A percentile compares a stretch with the other conserved stretches of the same genome.
These are phyloP conservation scores for Acanthornis magna DNA, from an alignment of 2,797 vertebrate species.

Conservation along the genomic window DNA sequence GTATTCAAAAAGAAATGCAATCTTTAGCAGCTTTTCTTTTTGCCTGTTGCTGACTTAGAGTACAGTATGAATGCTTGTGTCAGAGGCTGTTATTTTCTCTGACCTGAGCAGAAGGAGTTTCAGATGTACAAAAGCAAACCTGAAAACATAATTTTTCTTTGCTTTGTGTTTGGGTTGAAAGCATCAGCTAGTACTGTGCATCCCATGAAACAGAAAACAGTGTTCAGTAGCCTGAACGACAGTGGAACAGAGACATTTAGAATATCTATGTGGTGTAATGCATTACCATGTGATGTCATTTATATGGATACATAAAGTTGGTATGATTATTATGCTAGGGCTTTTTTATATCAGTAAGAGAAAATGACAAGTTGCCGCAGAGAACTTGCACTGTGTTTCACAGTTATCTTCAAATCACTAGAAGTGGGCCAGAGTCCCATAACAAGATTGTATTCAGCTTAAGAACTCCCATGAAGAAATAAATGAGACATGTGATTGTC, in stretches of 20 bases:
- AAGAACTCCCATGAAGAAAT: background rate
- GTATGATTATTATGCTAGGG: rapidly evolving
- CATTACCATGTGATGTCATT: background rate
- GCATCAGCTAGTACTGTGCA: background rate
- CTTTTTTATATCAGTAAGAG: background rate
- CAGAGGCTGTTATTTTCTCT: background rate
- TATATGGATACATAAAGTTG: background rate
- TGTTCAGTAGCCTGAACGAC: background rate
- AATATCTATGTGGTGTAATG: background rate
- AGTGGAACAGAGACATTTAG: background rate
- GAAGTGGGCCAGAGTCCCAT: background rate
- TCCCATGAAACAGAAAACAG: background rate
- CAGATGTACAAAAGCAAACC: background rate
- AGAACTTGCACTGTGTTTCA: background rate
- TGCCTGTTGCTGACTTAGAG: background rate
- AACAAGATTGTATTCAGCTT: background rate
- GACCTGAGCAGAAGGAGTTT: background rate
- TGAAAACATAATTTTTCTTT: background rate
- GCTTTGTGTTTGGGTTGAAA: background rate
- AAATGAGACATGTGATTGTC: background rate
- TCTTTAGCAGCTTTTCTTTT: background rate
- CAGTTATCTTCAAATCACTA: background rate
- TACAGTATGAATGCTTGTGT: background rate
- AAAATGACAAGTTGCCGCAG: background rate
- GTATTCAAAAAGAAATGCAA: background rate